Base-by-base conservation (phyloP, 2,113 vertebrate species). In the Upupa epops region DNA sequence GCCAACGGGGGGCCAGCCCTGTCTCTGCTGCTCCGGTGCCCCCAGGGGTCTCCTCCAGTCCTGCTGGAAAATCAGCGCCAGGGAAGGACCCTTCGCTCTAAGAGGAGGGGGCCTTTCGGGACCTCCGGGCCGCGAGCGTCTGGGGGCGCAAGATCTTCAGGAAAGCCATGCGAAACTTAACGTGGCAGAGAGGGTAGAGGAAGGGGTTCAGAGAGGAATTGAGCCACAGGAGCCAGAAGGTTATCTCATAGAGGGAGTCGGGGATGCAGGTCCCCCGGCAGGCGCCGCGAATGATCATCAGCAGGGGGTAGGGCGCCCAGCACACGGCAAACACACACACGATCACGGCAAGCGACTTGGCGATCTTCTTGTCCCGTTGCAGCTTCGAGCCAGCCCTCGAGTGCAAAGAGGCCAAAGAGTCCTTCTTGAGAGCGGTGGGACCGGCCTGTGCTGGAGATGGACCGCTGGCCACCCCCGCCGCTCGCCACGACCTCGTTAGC, bases 161-260 rank as follows among this genome's bases (percentile, higher is more conserved):
- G 72, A 97, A 98, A 89, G 98, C 98, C 86, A 96, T 97, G 83
- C 97, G 97, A 92, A 98, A 98, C 80, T 86, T 96, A 59, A 94
- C 97, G 93, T 98, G 98, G 86, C 98, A 99, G 55, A 98, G 93
- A 5, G 98, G 97, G 91, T 98, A 99, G 32, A 99, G 96, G 93
- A 98, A 97, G 14, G 98, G 98, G 85, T 99, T 99, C 51, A 98
- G 80, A 49, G 98, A 96, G 9, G 98, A 98, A 95, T 98, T 99
- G 76, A 98, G 68, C 98, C 98, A 98, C 92, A 98, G 96, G 90
- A 98, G 97, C 98, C 98, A 98, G 97, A 98, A 98, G 61, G 97
- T 97, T 87, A 98, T 91, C 80, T 98, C 95, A 32, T 98, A 98
- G 96, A 95, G 92, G 65, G 96, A 95, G 32, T 93, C 80, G 65